A percentile compares a stretch with the other conserved stretches of the same genome.
Conservation (phyloP, 2,888 invertebrate genomes). For the Lamellibrachia columna region DNA sequence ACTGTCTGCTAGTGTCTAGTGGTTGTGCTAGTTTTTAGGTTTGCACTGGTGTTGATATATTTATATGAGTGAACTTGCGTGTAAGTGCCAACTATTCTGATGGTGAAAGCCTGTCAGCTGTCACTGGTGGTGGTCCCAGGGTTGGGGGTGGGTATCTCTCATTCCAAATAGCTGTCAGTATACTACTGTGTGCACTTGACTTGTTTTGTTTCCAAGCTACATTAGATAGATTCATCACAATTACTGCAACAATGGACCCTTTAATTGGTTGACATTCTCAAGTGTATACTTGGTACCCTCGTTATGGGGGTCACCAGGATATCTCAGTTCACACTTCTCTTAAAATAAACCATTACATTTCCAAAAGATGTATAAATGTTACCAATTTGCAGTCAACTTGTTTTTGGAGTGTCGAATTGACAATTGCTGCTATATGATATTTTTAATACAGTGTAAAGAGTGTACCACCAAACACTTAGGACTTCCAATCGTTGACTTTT, state of each 20-base stretch:
- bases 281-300: not conserved
- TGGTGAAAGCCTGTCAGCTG: not conserved
- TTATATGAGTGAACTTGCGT: not conserved
- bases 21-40: not conserved
- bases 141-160: not conserved
- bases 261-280: slow-evolving; percentile 2
- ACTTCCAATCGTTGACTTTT: too few species aligned
- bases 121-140: not conserved
- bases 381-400: too few species aligned
- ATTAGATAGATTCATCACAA: not conserved
- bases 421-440: too few species aligned
- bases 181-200: not conserved
- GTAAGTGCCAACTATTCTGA: not conserved
- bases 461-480: too few species aligned
- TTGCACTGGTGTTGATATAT: not conserved
- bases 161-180: not conserved
- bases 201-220: not conserved
- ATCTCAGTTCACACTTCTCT: not conserved
- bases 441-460: too few species aligned
- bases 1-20: too few species aligned
- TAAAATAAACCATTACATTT: not conserved
- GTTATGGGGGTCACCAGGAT: not conserved
- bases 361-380: too few species aligned
- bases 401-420: not conserved
- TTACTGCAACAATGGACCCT: slow-evolving; percentile 2